Conservation (phyloP, 2,113 vertebrate species). For the Sinocyclocheilus anophthalmus region DNA sequence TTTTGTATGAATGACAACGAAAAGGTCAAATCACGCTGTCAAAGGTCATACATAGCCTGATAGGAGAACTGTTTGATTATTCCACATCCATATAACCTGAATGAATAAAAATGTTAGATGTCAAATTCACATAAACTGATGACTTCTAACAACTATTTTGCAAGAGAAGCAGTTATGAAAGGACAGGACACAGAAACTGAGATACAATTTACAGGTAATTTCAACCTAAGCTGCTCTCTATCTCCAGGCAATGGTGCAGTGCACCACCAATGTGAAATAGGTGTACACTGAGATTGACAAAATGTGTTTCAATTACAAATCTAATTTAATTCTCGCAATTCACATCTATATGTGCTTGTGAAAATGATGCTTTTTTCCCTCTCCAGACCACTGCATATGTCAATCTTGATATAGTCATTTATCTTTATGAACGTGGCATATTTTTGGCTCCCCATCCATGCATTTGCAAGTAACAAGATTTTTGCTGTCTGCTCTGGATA, state of each 20-base stretch:
- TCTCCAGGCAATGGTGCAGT: neutral
- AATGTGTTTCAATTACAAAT: constrained; percentile 11
- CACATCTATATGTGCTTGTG: neutral
- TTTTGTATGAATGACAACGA: neutral
- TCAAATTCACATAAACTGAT: neutral
- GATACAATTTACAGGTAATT: neutral
- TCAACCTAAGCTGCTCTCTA: neutral
- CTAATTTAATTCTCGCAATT: neutral
- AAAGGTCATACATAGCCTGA: neutral
- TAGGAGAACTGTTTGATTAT: constrained; percentile 3
- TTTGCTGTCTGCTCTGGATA: neutral
- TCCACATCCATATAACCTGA: constrained; percentile 2
- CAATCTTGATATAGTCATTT: neutral
- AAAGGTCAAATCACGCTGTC: neutral
- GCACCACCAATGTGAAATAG: neutral
- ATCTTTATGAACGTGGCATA: neutral
- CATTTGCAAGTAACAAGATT: constrained; percentile 13
- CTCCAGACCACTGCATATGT: neutral
- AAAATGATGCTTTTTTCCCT: neutral
- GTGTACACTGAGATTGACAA: neutral
- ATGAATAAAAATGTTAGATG: constrained; percentile 16
- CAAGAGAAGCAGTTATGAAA: neutral
- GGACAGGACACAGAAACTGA: neutral
- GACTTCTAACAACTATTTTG: neutral
- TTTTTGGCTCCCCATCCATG: constrained; percentile 9